Conservation (phyloP, 2,888 invertebrate genomes). For the Scaptomyza flava region DNA sequence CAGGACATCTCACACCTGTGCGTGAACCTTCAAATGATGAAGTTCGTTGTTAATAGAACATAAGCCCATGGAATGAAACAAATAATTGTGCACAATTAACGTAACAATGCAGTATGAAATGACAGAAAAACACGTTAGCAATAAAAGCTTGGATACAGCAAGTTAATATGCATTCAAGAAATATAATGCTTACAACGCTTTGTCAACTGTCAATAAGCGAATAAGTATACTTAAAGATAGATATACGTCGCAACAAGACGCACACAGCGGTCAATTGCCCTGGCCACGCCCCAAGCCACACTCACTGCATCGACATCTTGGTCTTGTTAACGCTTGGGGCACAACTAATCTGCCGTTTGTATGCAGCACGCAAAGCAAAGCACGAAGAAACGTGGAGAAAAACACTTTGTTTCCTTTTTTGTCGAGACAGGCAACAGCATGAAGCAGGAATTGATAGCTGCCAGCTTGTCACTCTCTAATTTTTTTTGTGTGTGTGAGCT, state of each 20-base stretch:
- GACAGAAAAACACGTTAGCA: conserved; percentile 13
- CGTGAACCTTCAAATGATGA: not conserved
- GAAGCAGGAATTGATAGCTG: conserved; percentile 9
- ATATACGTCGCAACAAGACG: conserved; percentile 10
- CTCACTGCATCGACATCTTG: conserved; percentile 11
- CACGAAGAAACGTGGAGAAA: not conserved
- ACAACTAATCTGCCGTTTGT: conserved; percentile 67
- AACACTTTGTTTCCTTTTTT: conserved; percentile 16
- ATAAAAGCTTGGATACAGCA: conserved; percentile 31
- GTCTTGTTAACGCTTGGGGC: conserved; percentile 44
- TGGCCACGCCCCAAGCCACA: conserved; percentile 14
- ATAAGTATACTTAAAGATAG: conserved; percentile 23
- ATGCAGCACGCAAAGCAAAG: conserved; percentile 56
- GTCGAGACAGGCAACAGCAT: conserved; percentile 31
- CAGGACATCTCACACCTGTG: conserved; percentile 1
- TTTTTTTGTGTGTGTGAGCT: conserved; percentile 1
- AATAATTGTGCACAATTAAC: conserved; percentile 42
- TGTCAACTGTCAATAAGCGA: conserved; percentile 44
- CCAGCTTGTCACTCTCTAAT: conserved; percentile 1
- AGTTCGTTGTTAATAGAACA: conserved; percentile 9
- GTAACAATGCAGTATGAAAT: conserved; percentile 13
- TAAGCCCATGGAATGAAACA: conserved; percentile 34
- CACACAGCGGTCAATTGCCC: conserved; percentile 22
- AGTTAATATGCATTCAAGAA: conserved; percentile 48
- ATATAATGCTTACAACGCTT: conserved; percentile 69